Percentiles rank a stretch among this genome's conserved stretches.
Conservation (phyloP, 2,113 vertebrate species). For the Eonycteris spelaea region DNA sequence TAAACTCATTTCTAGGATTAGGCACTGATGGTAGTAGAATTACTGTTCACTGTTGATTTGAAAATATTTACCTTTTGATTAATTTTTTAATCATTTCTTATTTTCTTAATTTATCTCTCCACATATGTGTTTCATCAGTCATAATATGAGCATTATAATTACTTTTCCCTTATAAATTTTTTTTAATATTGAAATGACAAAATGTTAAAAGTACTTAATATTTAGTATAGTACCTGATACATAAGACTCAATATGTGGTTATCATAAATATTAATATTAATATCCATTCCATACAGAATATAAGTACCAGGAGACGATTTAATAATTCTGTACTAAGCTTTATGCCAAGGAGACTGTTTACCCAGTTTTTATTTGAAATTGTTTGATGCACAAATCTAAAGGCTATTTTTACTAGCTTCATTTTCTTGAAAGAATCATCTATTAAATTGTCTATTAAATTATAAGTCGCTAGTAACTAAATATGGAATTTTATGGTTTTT, state of each 20-base stretch:
- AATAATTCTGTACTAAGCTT: neutral
- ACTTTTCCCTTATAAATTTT: neutral
- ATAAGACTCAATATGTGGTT: neutral
- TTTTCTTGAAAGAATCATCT: neutral
- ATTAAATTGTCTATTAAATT: neutral
- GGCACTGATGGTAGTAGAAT: neutral
- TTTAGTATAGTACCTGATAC: neutral
- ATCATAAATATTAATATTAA: neutral
- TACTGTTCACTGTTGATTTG: neutral
- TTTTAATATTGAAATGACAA: neutral
- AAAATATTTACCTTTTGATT: neutral
- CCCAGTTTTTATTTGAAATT: neutral
- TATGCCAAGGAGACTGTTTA: neutral
- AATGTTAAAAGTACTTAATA: neutral
- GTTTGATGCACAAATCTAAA: neutral
- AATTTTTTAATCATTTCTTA: neutral
- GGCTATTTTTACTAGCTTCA: neutral
- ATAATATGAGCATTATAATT: neutral
- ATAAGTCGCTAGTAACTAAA: constrained; percentile 11
- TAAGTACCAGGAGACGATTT: neutral
- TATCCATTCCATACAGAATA: neutral
- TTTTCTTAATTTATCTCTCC: neutral
- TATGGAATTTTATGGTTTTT: neutral
- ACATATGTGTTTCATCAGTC: neutral
- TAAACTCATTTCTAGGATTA: neutral